A percentile compares a stretch with the other conserved stretches of the same genome.
Conservation (phyloP, 2,797 vertebrate genomes). For the Scolopax bukidnonensis region DNA sequence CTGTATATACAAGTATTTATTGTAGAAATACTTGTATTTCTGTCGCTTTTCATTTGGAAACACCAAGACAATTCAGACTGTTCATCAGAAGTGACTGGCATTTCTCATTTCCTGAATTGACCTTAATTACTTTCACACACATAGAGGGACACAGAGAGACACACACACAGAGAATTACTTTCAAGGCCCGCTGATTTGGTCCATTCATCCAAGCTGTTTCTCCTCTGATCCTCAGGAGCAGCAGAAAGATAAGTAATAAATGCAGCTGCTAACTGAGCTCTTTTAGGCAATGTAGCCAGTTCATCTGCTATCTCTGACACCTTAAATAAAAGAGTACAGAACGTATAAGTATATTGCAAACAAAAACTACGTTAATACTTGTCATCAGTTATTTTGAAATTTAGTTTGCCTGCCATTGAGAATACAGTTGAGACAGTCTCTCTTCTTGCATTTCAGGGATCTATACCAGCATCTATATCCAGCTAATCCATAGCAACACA, state of each 20-base stretch:
- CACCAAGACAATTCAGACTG: background rate
- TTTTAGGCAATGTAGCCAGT: constrained; percentile 88
- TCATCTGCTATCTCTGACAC: constrained; percentile 93
- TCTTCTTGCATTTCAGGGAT: background rate
- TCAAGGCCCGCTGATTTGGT: constrained; percentile 88
- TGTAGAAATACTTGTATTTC: too few species aligned
- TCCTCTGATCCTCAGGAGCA: constrained; percentile 90
- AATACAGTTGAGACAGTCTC: background rate
- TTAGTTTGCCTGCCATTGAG: background rate
- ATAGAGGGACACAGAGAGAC: background rate
- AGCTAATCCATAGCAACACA: background rate
- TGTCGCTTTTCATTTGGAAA: background rate
- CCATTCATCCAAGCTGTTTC: constrained; percentile 88
- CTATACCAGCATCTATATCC: background rate
- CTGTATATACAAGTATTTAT: background rate
- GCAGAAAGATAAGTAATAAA: constrained; percentile 97
- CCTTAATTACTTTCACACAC: background rate
- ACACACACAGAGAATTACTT: constrained; percentile 78
- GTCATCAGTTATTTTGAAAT: background rate
- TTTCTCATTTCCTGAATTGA: background rate
- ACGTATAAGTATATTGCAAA: background rate
- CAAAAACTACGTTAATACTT: background rate
- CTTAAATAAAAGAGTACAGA: constrained; percentile 64
- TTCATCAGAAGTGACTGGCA: background rate
- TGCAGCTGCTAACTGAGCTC: constrained; percentile 91